Evolutionary conservation across 2,888 invertebrate species (phyloP), one percentile per base, ranked within the genome.

Genomic region (Trissolcus brochymenae): DNA sequence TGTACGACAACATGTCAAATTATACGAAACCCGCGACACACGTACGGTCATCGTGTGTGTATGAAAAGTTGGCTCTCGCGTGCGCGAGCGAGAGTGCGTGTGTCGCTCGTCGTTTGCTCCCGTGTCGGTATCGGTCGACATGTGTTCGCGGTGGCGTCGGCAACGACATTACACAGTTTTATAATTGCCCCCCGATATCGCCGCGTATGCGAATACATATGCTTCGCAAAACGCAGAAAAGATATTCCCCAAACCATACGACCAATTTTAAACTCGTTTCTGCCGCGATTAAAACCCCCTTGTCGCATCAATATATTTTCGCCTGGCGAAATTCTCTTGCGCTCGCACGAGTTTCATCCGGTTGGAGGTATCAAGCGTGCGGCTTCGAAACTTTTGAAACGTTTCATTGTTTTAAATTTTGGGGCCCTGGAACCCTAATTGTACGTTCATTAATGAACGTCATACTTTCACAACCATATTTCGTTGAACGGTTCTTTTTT

Each of bases 1-100:
- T 88, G 88, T 88, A 88, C 85, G 87, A 88, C 88, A 88, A 87
- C 88, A 87, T 88, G 88, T 88, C 88, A 88, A 88, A 88, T 88
- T 88, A 88, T 88, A 88, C 88, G 84, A 84, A 86, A 84, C 84
- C 80, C 82, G 83, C 85, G 85, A 85, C 80, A 80, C 82, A 83
- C 82, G 81, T 81, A 82, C 81, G 79, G 76, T 77, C 79, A 66
- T 13, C 68, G 49, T 68, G 50, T 54, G 41, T 29, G 59, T 64
- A 75, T 68, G 68, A 75, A 76, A 77, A 78, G 65, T 76, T 68
- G 77, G 73, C 71, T 76, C 80, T 76, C 81, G 80, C 76, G 74
- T 77, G 80, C 80, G 79, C 80, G 81, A 81, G 80, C 80, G 79
- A 80, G 81, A 81, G 81, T 81, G 83, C 78, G 80, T 75, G 78